These are phyloP conservation scores for Noctua janthina DNA, from an alignment of 2,888 invertebrate genomes.

Conservation along the genomic window DNA sequence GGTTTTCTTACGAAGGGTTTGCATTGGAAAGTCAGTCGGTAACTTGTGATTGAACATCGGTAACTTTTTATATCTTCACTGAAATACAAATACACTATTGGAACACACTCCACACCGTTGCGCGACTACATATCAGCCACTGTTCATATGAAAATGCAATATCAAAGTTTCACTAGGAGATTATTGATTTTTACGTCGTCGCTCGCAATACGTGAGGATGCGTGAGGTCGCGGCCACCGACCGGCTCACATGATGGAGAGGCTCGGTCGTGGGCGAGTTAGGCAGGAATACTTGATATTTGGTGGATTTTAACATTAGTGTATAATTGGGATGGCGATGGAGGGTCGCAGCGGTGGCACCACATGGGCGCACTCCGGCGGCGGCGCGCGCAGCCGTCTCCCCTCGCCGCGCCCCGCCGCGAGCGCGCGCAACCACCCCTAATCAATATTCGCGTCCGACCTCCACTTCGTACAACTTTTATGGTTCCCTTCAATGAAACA, in stretches of 20 bases:
- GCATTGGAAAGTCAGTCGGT: slow-evolving; percentile 93
- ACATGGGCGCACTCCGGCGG: slow-evolving; percentile 69
- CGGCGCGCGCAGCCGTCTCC: slow-evolving; percentile 71
- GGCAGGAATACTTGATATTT: slow-evolving; percentile 60
- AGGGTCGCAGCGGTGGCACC: slow-evolving; percentile 73
- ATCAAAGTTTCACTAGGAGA: slow-evolving; percentile 76
- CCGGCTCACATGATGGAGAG: slow-evolving; percentile 68
- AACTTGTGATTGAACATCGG: slow-evolving; percentile 91
- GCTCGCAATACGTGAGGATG: slow-evolving; percentile 70
- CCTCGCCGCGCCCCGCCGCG: slow-evolving; percentile 70
- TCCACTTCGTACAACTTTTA: slow-evolving; percentile 80
- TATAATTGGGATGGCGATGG: slow-evolving; percentile 72
- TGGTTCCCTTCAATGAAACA: slow-evolving; percentile 77
- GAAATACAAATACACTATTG: slow-evolving; percentile 86
- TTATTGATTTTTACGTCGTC: slow-evolving; percentile 85
- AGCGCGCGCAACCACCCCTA: slow-evolving; percentile 80
- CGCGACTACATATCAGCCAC: slow-evolving; percentile 71
- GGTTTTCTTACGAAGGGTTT: slow-evolving; percentile 97
- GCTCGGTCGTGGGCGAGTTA: slow-evolving; percentile 52
- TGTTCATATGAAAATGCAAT: slow-evolving; percentile 76
- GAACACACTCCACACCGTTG: slow-evolving; percentile 76
- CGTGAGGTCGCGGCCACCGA: slow-evolving; percentile 64
- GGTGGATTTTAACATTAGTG: slow-evolving; percentile 72
- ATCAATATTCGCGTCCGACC: slow-evolving; percentile 86
- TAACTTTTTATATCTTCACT: slow-evolving; percentile 82